A percentile compares a stretch with the other conserved stretches of the same genome.
Evolutionary conservation across 1,140 invertebrate genomes (phyloP).

Genomic region (Harlomillsia oculata): DNA sequence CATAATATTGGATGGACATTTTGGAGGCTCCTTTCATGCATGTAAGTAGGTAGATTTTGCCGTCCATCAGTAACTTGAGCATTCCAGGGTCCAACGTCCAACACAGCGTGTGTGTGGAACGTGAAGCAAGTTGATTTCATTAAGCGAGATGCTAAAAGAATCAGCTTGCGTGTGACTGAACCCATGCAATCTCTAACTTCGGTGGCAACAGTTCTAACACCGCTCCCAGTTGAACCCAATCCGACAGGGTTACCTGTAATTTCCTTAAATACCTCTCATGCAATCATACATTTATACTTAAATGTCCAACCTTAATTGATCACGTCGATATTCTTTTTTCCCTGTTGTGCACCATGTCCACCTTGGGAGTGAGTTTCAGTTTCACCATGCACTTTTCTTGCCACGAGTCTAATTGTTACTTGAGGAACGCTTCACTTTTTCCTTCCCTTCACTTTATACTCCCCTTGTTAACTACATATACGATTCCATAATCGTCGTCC

Average conservation of each 20-base stretch:
- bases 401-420: too few relatives aligned
- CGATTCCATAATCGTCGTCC: too few relatives aligned
- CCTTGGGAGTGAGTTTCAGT: too few relatives aligned
- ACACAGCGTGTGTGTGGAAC: background rate
- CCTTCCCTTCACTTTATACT: too few relatives aligned
- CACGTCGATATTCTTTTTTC: conserved; percentile 26
- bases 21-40: conserved; percentile 12
- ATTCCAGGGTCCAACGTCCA: background rate
- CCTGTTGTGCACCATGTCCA: too few relatives aligned
- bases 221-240: conserved; percentile 1
- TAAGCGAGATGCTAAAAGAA: conserved; percentile 35
- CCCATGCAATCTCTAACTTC: conserved; percentile 34
- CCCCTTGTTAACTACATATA: too few relatives aligned
- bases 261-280: conserved; percentile 34
- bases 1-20: conserved; percentile 21
- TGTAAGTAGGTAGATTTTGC: background rate
- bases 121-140: conserved; percentile 35
- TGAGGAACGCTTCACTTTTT: too few relatives aligned
- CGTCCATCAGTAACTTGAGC: conserved; percentile 4
- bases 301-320: conserved; percentile 32
- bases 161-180: conserved; percentile 35
- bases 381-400: too few relatives aligned
- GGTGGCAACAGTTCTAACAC: conserved; percentile 31
- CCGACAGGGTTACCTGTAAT: conserved; percentile 35
- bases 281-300: conserved; percentile 32